Conservation (phyloP, 2,113 vertebrate species). For the Laticauda colubrina region DNA sequence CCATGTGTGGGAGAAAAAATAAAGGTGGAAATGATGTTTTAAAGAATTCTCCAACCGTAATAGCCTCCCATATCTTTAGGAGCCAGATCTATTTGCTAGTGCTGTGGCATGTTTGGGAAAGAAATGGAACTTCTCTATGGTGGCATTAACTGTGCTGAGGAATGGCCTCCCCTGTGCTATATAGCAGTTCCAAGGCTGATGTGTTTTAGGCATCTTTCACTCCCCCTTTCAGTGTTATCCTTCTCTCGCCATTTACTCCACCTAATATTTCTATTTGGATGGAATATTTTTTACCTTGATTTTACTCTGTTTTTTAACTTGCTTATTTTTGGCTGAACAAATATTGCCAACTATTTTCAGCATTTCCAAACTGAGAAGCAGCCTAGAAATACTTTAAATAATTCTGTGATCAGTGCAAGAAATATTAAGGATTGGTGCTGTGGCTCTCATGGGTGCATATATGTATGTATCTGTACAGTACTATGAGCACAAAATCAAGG, state of each 20-base stretch:
- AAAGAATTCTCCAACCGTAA: background rate
- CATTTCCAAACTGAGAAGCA: background rate
- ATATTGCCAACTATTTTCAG: background rate
- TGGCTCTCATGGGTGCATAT: background rate
- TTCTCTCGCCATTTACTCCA: background rate
- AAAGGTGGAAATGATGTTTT: background rate
- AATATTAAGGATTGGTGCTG: background rate
- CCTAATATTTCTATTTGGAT: background rate
- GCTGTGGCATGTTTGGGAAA: background rate
- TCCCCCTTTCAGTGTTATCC: background rate
- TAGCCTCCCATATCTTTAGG: background rate
- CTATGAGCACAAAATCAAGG: background rate
- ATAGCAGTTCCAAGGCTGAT: background rate
- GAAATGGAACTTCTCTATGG: background rate
- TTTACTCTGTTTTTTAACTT: background rate
- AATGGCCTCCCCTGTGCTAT: background rate
- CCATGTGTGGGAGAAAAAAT: background rate
- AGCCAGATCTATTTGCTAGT: background rate
- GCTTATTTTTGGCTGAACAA: background rate
- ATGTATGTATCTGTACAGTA: background rate
- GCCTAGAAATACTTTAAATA: background rate
- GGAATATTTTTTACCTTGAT: background rate
- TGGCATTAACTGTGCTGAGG: background rate
- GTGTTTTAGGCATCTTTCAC: background rate
- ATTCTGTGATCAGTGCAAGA: background rate